A percentile compares a stretch with the other conserved stretches of the same genome.
phyloP scores from a whole-genome alignment of 37 sponge, comb jelly and placozoan species.

The Diacarnus erythraeanus region DNA sequence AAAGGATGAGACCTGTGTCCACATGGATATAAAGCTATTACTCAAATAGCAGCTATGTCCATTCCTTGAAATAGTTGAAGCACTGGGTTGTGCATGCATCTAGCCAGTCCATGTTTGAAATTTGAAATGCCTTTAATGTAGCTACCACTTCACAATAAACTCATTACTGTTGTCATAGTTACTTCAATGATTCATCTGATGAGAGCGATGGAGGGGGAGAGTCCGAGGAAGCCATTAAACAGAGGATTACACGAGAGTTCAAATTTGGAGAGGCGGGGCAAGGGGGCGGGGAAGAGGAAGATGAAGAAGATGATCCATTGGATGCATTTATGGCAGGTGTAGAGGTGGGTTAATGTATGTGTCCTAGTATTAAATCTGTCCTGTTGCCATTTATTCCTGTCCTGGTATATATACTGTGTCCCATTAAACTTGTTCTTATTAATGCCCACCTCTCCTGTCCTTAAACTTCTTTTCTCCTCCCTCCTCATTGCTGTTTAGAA shows the following conservation, averaged over 20 bases:
- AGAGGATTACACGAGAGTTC: constrained; percentile 22
- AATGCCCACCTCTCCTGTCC: too few relatives aligned
- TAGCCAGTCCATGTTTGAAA: neutral
- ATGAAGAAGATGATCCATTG: constrained; percentile 78
- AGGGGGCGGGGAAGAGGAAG: neutral
- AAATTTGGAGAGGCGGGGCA: neutral
- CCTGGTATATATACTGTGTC: too few relatives aligned
- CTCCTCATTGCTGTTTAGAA: constrained; percentile 4
- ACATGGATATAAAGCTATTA: too few relatives aligned
- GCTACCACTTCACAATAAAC: neutral
- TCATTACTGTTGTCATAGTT: constrained; percentile 10
- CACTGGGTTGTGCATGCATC: too few relatives aligned
- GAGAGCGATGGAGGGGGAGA: constrained; percentile 16
- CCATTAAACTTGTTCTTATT: too few relatives aligned
- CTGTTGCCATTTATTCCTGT: neutral
- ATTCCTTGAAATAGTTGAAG: too few relatives aligned
- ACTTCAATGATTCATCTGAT: constrained; percentile 32
- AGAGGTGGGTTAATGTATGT: constrained; percentile 45
- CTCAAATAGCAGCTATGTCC: too few relatives aligned
- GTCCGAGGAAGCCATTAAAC: constrained; percentile 15
- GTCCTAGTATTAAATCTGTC: neutral
- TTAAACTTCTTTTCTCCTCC: too few relatives aligned
- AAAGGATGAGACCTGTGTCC: neutral
- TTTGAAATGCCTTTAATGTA: neutral
- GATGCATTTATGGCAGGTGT: constrained; percentile 99